Percentiles rank a stretch among this genome's conserved stretches.
phyloP scores from a whole-genome alignment of 2,113 vertebrate species.

The Macquaria australasica region DNA sequence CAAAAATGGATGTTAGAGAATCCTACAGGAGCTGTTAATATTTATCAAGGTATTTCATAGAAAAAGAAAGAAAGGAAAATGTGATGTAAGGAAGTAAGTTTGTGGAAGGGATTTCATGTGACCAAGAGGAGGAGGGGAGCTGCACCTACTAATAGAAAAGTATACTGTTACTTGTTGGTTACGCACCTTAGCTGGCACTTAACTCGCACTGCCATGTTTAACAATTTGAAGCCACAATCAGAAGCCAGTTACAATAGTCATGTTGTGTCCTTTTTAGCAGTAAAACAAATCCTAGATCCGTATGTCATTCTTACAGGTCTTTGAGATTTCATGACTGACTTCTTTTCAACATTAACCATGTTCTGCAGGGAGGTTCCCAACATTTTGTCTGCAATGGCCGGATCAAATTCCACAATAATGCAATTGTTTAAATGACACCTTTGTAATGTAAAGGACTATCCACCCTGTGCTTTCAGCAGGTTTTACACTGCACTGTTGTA shows the following conservation, averaged over 20 bases:
- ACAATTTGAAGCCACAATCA: conserved; percentile 6
- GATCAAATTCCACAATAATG: conserved; percentile 40
- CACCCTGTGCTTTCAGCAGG: neutral
- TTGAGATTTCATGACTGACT: neutral
- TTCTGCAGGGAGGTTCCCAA: conserved; percentile 9
- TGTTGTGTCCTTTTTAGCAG: neutral
- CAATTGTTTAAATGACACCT: conserved; percentile 16
- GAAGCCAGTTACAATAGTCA: neutral
- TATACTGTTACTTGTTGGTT: neutral
- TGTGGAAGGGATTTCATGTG: neutral
- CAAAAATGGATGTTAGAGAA: conserved; percentile 6
- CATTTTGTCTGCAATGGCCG: conserved; percentile 4
- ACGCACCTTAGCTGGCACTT: neutral
- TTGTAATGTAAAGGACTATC: conserved; percentile 5
- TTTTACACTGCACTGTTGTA: conserved; percentile 2
- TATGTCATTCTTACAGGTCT: neutral
- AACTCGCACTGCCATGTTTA: neutral
- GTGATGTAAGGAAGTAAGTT: neutral
- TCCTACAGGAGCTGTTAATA: neutral
- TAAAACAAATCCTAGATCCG: neutral
- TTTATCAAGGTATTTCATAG: neutral
- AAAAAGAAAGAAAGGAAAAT: neutral
- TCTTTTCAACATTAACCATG: neutral
- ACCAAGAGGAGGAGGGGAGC: neutral
- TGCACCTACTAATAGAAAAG: neutral